Evolutionary conservation across 2,888 invertebrate species (phyloP).

Genomic region (Hyposoter dolosus): DNA sequence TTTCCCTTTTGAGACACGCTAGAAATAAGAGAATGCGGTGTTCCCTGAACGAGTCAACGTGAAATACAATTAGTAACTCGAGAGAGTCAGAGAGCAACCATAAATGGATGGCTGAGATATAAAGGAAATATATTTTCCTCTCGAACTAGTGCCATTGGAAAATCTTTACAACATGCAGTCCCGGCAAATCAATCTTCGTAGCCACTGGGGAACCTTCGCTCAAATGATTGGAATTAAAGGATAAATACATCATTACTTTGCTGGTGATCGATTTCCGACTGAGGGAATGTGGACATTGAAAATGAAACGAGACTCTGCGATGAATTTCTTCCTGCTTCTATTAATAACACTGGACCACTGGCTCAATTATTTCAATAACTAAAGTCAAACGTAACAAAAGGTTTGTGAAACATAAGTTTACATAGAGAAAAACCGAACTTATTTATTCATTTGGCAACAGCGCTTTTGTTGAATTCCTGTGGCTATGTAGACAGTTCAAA

Average conservation of each 20-base stretch:
- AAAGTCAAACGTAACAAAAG: background rate
- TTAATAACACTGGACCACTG: background rate
- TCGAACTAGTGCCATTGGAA: conserved; percentile 4
- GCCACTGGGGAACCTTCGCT: background rate
- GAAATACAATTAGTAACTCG: conserved; percentile 44
- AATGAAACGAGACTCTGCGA: background rate
- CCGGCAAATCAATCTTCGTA: background rate
- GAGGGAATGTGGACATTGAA: background rate
- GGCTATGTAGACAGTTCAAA: background rate
- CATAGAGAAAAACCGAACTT: background rate
- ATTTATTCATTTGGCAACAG: background rate
- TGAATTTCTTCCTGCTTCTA: background rate
- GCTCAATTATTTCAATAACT: background rate
- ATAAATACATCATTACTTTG: background rate
- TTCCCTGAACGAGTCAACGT: background rate
- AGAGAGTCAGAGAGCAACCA: conserved; percentile 14
- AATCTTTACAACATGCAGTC: background rate
- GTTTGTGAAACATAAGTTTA: background rate
- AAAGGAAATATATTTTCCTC: background rate
- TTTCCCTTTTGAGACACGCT: background rate
- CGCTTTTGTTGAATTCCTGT: conserved; percentile 5
- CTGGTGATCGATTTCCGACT: background rate
- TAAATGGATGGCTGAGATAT: background rate
- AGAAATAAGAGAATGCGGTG: background rate
- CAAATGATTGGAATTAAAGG: background rate